Conservation (phyloP, 2,888 invertebrate species). For the Steinernema scapterisci region DNA sequence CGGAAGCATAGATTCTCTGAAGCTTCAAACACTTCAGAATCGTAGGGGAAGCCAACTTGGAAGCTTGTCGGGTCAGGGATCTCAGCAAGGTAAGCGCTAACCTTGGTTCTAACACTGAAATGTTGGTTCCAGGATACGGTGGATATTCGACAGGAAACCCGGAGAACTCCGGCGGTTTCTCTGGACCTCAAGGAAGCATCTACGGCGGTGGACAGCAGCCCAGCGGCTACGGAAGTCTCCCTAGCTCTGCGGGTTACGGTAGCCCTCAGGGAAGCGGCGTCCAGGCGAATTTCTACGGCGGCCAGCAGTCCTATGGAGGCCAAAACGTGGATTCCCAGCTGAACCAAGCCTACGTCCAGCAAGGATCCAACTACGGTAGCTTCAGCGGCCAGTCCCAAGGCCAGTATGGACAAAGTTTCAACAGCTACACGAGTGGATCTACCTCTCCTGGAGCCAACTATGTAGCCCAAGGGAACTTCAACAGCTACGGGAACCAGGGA, state of each 20-base stretch:
- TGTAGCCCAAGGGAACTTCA: neutral
- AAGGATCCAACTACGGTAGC: neutral
- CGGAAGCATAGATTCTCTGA: constrained; percentile 7
- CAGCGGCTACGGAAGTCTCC: neutral
- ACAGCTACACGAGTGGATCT: no score
- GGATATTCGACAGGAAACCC: neutral
- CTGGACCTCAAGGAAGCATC: constrained; percentile 4
- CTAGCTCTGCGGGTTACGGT: neutral
- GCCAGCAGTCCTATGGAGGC: neutral
- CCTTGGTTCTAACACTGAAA: neutral
- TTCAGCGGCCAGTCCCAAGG: neutral
- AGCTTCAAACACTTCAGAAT: neutral
- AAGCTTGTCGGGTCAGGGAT: neutral
- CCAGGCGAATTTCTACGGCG: neutral
- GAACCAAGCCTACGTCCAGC: neutral
- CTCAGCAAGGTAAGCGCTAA: neutral
- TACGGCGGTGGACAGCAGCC: neutral
- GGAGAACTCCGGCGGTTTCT: neutral
- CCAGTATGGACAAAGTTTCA: no score
- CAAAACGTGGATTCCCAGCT: neutral
- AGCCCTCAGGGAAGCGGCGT: neutral
- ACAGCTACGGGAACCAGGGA: constrained; percentile 1
- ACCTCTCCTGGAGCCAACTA: no score
- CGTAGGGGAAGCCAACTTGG: neutral
- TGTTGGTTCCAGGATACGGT: constrained; percentile 1